Evolutionary conservation across 2,888 invertebrate species (phyloP).

Genomic region (Eucera pruinosa): DNA sequence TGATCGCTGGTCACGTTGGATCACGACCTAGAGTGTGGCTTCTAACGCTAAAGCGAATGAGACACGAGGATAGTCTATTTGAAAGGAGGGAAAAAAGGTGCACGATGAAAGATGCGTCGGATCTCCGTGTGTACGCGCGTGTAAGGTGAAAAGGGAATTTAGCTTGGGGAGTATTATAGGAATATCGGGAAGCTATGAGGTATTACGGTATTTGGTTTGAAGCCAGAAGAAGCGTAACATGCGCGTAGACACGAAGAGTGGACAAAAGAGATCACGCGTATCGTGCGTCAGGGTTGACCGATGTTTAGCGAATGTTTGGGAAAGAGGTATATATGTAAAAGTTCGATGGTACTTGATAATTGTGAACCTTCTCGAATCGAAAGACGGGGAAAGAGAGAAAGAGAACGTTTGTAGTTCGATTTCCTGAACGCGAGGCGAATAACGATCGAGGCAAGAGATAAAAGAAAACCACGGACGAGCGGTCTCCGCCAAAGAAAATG

Average conservation of each 20-base stretch:
- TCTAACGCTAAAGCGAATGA: background rate
- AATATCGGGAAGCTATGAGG: too few species aligned
- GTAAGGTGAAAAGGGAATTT: too few species aligned
- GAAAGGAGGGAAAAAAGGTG: background rate
- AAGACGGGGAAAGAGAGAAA: background rate
- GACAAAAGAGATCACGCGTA: background rate
- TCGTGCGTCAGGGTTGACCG: background rate
- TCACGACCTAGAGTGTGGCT: constrained; percentile 26
- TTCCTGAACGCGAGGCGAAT: constrained; percentile 10
- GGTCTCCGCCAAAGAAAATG: constrained; percentile 58
- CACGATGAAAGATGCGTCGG: too few species aligned
- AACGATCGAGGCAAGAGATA: constrained; percentile 26
- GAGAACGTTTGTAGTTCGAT: background rate
- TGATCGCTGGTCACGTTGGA: constrained; percentile 33
- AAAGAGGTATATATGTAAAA: background rate
- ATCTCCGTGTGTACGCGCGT: constrained; percentile 27
- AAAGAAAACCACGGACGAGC: constrained; percentile 33
- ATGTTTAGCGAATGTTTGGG: background rate
- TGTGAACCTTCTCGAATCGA: constrained; percentile 12
- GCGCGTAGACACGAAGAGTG: constrained; percentile 11
- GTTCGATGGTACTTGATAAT: background rate
- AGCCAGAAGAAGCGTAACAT: background rate
- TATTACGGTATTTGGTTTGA: background rate
- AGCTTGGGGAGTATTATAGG: too few species aligned
- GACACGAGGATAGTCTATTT: background rate